A percentile compares a stretch with the other conserved stretches of the same genome.
phyloP scores from a whole-genome alignment of 2,888 invertebrate species.

The Spilarctia lutea region DNA sequence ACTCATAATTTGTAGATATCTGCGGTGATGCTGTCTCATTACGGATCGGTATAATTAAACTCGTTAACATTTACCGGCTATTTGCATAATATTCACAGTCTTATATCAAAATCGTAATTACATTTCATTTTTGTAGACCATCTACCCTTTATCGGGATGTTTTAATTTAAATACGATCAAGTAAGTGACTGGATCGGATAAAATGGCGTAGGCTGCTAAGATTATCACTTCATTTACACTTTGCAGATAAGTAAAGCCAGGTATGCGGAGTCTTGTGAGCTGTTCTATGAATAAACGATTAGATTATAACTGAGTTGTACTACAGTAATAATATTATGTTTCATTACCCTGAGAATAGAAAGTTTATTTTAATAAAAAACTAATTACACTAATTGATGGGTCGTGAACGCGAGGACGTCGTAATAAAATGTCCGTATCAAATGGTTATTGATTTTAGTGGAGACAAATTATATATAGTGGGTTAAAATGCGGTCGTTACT shows the following conservation, averaged over 20 bases:
- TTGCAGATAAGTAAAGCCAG: constrained; percentile 66
- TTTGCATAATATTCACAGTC: constrained; percentile 60
- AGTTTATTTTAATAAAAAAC: constrained; percentile 37
- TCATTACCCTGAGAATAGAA: constrained; percentile 37
- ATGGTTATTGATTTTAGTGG: constrained; percentile 32
- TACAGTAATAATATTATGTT: constrained; percentile 37
- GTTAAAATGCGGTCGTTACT: constrained; percentile 44
- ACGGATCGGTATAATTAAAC: constrained; percentile 54
- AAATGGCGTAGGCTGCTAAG: constrained; percentile 56
- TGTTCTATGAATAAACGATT: constrained; percentile 55
- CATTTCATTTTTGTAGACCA: constrained; percentile 52
- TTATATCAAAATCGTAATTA: constrained; percentile 55
- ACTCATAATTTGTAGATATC: constrained; percentile 67
- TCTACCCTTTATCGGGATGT: constrained; percentile 52
- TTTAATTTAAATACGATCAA: constrained; percentile 63
- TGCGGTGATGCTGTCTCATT: constrained; percentile 64
- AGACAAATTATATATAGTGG: constrained; percentile 36
- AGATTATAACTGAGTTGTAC: constrained; percentile 21
- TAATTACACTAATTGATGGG: constrained; percentile 39
- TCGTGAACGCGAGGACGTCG: constrained; percentile 14
- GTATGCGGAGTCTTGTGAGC: constrained; percentile 41
- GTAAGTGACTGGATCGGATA: constrained; percentile 62
- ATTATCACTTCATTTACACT: constrained; percentile 69
- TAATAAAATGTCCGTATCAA: constrained; percentile 28
- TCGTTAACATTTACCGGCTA: constrained; percentile 56